These are phyloP conservation scores for Myotis vivesi DNA, from an alignment of 2,797 vertebrate genomes.

Conservation along the genomic window DNA sequence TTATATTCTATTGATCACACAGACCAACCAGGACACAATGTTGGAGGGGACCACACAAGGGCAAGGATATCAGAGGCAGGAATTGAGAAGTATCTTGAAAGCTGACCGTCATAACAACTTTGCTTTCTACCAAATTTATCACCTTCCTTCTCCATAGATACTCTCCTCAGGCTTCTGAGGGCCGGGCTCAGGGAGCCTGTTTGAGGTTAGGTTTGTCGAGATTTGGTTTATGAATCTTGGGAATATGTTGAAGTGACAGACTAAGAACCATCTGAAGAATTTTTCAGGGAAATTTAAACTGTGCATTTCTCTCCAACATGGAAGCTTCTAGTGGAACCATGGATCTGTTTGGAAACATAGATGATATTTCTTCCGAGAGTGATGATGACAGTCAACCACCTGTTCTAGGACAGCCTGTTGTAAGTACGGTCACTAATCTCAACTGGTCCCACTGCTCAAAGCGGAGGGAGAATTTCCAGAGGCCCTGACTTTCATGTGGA, in stretches of 20 bases:
- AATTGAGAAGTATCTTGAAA: background rate
- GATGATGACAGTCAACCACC: conserved; percentile 93
- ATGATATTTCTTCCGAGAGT: conserved; percentile 97
- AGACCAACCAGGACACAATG: background rate
- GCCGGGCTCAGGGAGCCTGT: background rate
- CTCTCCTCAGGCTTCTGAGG: background rate
- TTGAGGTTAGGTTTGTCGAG: background rate
- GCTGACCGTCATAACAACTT: background rate
- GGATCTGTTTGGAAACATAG: conserved; percentile 96
- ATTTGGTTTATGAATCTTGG: background rate
- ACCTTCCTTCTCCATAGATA: background rate
- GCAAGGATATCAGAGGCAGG: background rate
- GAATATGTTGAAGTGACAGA: background rate
- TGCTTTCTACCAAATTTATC: background rate
- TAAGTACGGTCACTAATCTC: conserved; percentile 77
- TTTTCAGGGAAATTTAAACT: conserved; percentile 13
- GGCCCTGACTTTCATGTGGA: background rate
- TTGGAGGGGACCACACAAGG: background rate
- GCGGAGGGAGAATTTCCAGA: background rate
- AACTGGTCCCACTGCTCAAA: background rate
- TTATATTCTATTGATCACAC: background rate
- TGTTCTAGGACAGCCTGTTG: conserved; percentile 92
- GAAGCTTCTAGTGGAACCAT: conserved; percentile 84
- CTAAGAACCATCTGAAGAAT: background rate
- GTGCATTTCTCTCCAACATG: background rate